Percentiles rank a stretch among this genome's conserved stretches.
phyloP scores from a whole-genome alignment of 2,797 vertebrate genomes.

The Oophaga sylvatica region DNA sequence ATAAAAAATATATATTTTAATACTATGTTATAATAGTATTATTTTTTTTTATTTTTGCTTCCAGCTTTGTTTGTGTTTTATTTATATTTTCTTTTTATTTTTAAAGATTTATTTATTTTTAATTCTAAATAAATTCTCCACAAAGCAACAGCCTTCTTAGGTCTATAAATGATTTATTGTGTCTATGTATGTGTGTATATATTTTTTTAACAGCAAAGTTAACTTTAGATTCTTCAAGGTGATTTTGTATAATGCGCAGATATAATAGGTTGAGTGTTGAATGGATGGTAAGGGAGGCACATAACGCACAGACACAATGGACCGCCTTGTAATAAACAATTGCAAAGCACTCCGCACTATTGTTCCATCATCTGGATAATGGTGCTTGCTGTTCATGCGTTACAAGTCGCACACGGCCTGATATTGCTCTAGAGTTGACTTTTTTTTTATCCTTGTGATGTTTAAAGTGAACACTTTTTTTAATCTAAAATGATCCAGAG shows the following conservation, averaged over 20 bases:
- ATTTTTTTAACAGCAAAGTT: not conserved
- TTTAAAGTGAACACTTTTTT: too few species aligned
- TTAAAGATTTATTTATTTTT: not conserved
- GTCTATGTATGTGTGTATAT: not conserved
- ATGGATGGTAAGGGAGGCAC: not conserved
- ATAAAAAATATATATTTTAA: too few species aligned
- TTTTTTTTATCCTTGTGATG: too few species aligned
- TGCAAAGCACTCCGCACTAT: not conserved
- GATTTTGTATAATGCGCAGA: not conserved
- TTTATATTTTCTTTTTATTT: too few species aligned
- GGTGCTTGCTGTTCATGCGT: too few species aligned
- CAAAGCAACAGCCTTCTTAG: not conserved
- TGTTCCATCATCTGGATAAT: too few species aligned
- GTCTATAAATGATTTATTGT: not conserved
- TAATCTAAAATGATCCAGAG: too few species aligned
- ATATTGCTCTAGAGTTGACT: too few species aligned
- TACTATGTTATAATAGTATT: not conserved
- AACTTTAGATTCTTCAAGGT: not conserved
- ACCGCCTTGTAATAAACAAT: not conserved
- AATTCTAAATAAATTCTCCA: not conserved
- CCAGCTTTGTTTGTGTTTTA: too few species aligned
- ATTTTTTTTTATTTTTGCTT: too few species aligned
- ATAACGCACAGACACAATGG: not conserved
- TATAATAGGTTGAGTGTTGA: not conserved
- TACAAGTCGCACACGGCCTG: too few species aligned